phyloP scores from a whole-genome alignment of 2,113 vertebrate species.

The sheep (Ovis aries) region ARS-UI_Ramb_v3.0 NC_056074.1:6648501-6649000 shows the following conservation, averaged over 20 bases:
- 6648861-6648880: neutral
- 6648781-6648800: neutral
- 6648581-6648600: neutral
- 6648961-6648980: neutral
- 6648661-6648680: neutral
- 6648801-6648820: neutral
- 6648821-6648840: neutral
- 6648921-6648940: neutral
- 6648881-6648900: neutral
- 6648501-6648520: neutral
- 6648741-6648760: neutral
- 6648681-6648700: neutral
- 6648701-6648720: neutral
- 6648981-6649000: neutral
- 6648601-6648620: neutral
- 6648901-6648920: neutral
- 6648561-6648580: neutral
- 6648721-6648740: rapidly evolving
- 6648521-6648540: neutral
- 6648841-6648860: neutral
- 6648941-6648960: neutral
- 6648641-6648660: neutral
- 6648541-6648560: neutral
- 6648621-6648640: rapidly evolving
- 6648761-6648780: neutral